Evolutionary conservation across 2,113 vertebrate genomes (phyloP).

Genomic region (Physeter macrocephalus): DNA sequence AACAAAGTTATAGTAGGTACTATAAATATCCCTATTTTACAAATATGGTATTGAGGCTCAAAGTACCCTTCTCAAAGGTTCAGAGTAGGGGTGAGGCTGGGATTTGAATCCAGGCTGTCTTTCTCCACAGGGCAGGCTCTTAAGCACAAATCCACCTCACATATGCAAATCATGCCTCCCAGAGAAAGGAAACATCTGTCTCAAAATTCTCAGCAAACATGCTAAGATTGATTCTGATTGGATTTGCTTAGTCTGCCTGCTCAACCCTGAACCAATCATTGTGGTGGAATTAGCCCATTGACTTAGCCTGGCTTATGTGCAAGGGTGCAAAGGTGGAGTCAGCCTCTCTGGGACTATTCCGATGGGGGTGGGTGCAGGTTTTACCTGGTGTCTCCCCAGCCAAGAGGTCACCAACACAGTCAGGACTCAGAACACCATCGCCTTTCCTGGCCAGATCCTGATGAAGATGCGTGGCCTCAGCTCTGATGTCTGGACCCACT

Average conservation of each 20-base stretch:
- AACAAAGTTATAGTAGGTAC: not conserved
- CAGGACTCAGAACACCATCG: not conserved
- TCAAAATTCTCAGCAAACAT: not conserved
- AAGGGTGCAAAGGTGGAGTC: not conserved
- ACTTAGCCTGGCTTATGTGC: not conserved
- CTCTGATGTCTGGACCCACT: not conserved
- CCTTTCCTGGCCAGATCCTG: not conserved
- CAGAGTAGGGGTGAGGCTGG: not conserved
- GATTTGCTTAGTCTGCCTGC: not conserved
- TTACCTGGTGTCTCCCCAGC: not conserved
- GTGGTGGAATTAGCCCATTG: not conserved
- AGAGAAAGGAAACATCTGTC: not conserved
- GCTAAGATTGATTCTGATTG: not conserved
- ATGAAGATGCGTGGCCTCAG: not conserved
- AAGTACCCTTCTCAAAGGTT: not conserved
- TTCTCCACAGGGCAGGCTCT: not conserved
- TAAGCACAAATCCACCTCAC: not conserved
- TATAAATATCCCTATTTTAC: not conserved
- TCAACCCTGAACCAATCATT: not conserved
- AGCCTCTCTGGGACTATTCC: not conserved
- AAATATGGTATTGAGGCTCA: not conserved
- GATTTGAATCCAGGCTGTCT: not conserved
- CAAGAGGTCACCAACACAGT: not conserved
- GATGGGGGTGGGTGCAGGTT: not conserved
- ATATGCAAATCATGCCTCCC: not conserved